These are phyloP conservation scores for Mythimna impura DNA, from an alignment of 2,888 invertebrate species.

Conservation along the genomic window DNA sequence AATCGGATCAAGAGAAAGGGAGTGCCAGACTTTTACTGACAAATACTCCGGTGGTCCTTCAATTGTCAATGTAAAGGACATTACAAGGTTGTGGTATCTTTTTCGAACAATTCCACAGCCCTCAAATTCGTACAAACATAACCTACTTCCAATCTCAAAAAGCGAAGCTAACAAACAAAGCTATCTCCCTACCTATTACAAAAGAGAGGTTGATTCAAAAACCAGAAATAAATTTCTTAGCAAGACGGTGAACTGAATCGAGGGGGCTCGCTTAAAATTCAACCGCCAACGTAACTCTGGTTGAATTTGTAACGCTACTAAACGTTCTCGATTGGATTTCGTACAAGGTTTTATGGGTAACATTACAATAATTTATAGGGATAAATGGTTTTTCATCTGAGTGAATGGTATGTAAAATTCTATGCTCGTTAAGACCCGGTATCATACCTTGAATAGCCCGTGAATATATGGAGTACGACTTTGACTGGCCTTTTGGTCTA, in stretches of 20 bases:
- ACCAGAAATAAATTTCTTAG: constrained; percentile 83
- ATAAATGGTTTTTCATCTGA: constrained; percentile 25
- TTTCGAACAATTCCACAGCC: no score
- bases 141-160: neutral
- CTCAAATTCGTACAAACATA: neutral
- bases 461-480: neutral
- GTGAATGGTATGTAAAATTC: neutral
- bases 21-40: no score
- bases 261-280: constrained; percentile 80
- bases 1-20: no score
- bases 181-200: constrained; percentile 59
- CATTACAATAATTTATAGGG: constrained; percentile 29
- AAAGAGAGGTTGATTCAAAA: constrained; percentile 79
- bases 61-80: no score
- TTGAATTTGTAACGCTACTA: constrained; percentile 64
- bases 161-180: constrained; percentile 12
- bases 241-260: constrained; percentile 76
- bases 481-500: no score
- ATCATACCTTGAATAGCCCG: neutral
- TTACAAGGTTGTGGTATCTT: no score
- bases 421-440: neutral
- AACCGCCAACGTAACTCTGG: constrained; percentile 73
- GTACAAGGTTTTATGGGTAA: constrained; percentile 28
- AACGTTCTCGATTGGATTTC: constrained; percentile 46
- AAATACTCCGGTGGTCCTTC: no score